Evolutionary conservation across 2,797 vertebrate species (phyloP), one percentile per base, ranked within the genome.

Genomic region (Merluccius polli): DNA sequence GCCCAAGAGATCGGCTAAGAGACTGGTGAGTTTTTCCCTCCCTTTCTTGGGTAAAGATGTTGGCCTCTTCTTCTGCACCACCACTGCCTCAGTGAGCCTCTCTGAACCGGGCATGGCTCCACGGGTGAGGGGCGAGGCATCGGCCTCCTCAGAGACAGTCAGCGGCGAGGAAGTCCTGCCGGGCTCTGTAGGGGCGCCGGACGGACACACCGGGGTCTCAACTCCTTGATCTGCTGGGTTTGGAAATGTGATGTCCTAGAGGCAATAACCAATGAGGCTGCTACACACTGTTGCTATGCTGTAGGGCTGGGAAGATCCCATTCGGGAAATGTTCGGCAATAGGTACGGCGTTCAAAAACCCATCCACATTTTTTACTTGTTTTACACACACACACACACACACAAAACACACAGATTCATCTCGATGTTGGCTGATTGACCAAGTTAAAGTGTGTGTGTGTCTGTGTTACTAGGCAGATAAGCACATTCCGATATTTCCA

Each of bases 1-100:
- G 79, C 85, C 77, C 11, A 92, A 75, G 52, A 92, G 82, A 78
- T 91, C 87, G 21, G 88, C 84, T 29, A 91, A 80, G 73, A 88
- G 83, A 29, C 79, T 73, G 35, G 77, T 74, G 75, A 89, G 81
- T 75, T 78, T 89, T 41, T 80, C 85, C 67, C 80, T 74, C 65
- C 81, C 81, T 77, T 65, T 87, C 29, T 81, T 82, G 44, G 84
- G 83, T 71, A 59, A 59, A 7, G 0, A 2, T 0, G 77, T 71
- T 29, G 75, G 82, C 41, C 87, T 82, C 0, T 41, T 72, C 16
- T 4, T 78, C 10, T 70, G 63, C 7, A 65, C 44, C 32, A 31
- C 73, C 76, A 41, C 52, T 0, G 21, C 72, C 76, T n/a, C n/a
- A n/a, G 71, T 0, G 38, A 65, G 21, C 72, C 24, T 73, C 72